These are phyloP conservation scores for Choloepus hoffmanni DNA, from an alignment of 2,113 vertebrate genomes.

Conservation along the genomic window DNA sequence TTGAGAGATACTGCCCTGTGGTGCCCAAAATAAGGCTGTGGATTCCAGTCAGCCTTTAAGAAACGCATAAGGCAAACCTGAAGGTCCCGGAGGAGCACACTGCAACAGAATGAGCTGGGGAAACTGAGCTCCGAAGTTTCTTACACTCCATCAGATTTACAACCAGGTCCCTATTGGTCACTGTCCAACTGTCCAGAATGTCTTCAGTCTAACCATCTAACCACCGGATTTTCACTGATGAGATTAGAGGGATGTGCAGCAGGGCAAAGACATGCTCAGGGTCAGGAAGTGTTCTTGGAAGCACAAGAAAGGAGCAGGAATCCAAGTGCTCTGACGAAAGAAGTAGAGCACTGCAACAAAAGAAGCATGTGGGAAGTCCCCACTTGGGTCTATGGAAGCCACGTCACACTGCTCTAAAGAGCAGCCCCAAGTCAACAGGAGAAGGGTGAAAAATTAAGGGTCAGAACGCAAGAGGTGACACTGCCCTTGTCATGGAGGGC, in stretches of 20 bases:
- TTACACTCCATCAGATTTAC: not conserved
- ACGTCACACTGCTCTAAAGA: not conserved
- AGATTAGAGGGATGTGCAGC: not conserved
- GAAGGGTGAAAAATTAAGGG: not conserved
- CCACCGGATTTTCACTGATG: not conserved
- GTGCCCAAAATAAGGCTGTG: not conserved
- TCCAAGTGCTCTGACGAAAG: not conserved
- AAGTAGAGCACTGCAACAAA: not conserved
- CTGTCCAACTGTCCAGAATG: not conserved
- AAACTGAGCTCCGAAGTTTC: not conserved
- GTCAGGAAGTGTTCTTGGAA: not conserved
- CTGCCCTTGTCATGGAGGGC: not conserved
- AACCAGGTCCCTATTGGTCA: not conserved
- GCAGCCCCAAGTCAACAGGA: not conserved
- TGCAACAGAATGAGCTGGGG: not conserved
- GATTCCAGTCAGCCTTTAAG: not conserved
- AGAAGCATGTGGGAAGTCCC: not conserved
- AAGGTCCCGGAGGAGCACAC: not conserved
- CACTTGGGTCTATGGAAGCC: not conserved
- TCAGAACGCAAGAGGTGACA: not conserved
- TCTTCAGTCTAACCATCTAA: not conserved
- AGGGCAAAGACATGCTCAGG: not conserved
- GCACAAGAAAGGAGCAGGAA: not conserved
- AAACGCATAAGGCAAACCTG: not conserved
- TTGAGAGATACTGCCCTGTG: not conserved